Evolutionary conservation across 2,888 invertebrate species (phyloP).

Genomic region (Tetramorium bicarinatum): DNA sequence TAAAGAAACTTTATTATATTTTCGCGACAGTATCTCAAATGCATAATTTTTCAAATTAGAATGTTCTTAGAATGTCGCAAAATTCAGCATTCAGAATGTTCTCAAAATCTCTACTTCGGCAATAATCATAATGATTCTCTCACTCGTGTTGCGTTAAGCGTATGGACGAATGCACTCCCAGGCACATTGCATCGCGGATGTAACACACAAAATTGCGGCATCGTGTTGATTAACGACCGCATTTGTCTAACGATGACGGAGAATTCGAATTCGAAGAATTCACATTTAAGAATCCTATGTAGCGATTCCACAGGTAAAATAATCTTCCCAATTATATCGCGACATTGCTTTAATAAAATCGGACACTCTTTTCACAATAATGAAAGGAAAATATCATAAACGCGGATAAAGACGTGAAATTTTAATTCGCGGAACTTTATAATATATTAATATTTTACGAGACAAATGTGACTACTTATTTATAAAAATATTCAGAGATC

Average conservation of each 20-base stretch:
- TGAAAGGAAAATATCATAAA: not conserved
- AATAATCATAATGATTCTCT: not conserved
- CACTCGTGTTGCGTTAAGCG: not conserved
- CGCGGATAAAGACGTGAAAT: not conserved
- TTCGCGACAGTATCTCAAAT: not conserved
- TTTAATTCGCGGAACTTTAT: not conserved
- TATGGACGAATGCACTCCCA: not conserved
- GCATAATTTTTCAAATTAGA: not conserved
- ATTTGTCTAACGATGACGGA: not conserved
- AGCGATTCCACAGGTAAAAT: not conserved
- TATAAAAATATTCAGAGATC: not conserved
- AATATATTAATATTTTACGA: not conserved
- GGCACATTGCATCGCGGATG: constrained; percentile 1
- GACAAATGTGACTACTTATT: not conserved
- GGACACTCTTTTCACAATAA: not conserved
- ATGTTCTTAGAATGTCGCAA: no score
- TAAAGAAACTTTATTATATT: not conserved
- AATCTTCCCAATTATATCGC: not conserved
- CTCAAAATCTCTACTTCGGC: no score
- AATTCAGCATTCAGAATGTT: no score
- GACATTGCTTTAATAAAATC: not conserved
- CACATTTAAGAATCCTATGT: not conserved
- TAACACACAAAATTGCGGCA: constrained; percentile 24
- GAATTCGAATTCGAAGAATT: not conserved
- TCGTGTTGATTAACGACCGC: not conserved